A percentile compares a stretch with the other conserved stretches of the same genome.
Conservation (phyloP, 1,140 invertebrate genomes). For the Drosophila mauritiana region DNA sequence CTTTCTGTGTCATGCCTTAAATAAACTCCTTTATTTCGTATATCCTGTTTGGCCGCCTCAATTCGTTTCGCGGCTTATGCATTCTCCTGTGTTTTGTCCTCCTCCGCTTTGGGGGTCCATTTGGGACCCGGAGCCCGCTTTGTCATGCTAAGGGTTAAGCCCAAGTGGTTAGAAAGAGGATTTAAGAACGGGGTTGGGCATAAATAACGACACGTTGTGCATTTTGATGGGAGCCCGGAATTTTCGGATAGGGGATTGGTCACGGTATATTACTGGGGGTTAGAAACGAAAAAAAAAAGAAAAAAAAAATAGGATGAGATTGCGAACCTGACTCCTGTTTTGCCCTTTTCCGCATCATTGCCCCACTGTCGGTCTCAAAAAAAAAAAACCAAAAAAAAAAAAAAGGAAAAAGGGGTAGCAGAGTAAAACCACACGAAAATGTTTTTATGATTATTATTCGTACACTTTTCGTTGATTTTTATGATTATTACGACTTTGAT, state of each 20-base stretch:
- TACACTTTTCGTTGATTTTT: conserved; percentile 31
- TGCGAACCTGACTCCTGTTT: conserved; percentile 35
- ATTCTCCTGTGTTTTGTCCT: conserved; percentile 36
- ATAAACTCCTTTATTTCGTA: conserved; percentile 8
- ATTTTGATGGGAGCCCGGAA: conserved; percentile 65
- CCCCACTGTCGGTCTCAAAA: background rate
- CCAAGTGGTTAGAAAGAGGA: conserved; percentile 43
- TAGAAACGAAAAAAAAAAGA: background rate
- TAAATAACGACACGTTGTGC: conserved; percentile 79
- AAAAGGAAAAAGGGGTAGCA: background rate
- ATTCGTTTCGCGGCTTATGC: conserved; percentile 50
- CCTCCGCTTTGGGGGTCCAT: conserved; percentile 23
- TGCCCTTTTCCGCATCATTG: conserved; percentile 76
- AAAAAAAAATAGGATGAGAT: conserved; percentile 4
- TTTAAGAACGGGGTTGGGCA: conserved; percentile 35
- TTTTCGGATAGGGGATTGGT: conserved; percentile 21
- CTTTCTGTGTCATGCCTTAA: background rate
- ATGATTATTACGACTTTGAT: conserved; percentile 56
- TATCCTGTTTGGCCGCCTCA: conserved; percentile 23
- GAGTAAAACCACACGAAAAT: conserved; percentile 31
- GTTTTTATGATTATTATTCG: conserved; percentile 51
- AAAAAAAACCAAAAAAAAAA: too few species aligned
- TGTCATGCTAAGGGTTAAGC: conserved; percentile 50
- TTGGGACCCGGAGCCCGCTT: conserved; percentile 28
- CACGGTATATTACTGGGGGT: conserved; percentile 17